phyloP scores from a whole-genome alignment of 2,113 vertebrate species.

The Paraplagusia blochii region DNA sequence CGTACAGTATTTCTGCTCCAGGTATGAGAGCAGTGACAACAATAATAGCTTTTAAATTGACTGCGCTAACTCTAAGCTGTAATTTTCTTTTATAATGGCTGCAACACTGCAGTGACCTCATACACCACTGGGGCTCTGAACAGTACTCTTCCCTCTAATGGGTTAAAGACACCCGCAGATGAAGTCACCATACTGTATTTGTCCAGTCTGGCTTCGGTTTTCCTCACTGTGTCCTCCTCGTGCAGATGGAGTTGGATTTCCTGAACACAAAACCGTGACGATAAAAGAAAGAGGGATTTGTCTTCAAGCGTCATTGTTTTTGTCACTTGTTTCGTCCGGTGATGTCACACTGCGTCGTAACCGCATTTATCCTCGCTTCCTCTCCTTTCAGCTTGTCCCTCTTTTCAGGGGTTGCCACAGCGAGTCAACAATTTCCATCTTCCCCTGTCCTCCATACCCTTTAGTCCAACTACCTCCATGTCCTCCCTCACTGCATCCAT shows the following conservation, averaged over 20 bases:
- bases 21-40: no score
- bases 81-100: conserved; percentile 10
- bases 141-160: conserved; percentile 25
- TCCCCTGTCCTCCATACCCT: no score
- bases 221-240: not conserved
- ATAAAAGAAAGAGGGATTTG: conserved; percentile 24
- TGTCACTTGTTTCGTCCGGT: conserved; percentile 35
- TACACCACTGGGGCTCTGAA: conserved; percentile 24
- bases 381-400: no score
- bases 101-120: conserved; percentile 31
- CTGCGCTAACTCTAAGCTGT: conserved; percentile 1
- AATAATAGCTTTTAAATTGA: conserved; percentile 8
- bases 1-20: conserved; percentile 23
- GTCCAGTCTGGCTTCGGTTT: conserved; percentile 28
- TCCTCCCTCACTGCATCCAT: no score
- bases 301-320: conserved; percentile 55
- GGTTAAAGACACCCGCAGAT: conserved; percentile 26
- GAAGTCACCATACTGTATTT: conserved; percentile 30
- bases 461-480: no score
- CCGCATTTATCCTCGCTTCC: no score
- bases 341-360: conserved; percentile 33
- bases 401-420: no score
- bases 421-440: no score
- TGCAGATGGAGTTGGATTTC: conserved; percentile 65
- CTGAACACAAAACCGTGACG: conserved; percentile 32